A percentile compares a stretch with the other conserved stretches of the same genome.
These are phyloP conservation scores for Labeo calbasu DNA, from an alignment of 2,797 vertebrate genomes.

Conservation along the genomic window DNA sequence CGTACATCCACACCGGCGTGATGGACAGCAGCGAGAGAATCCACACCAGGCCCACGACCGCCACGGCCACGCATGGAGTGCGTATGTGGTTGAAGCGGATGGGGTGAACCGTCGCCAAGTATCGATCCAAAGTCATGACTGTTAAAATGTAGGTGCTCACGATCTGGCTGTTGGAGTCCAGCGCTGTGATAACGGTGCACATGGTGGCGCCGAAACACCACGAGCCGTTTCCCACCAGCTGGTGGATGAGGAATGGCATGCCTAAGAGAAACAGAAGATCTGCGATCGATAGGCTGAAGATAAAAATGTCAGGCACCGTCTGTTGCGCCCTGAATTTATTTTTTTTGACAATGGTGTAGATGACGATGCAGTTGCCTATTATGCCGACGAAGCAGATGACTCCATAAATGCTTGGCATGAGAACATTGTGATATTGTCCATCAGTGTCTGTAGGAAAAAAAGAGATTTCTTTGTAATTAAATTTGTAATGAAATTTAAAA, in stretches of 20 bases:
- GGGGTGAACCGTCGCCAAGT: conserved; percentile 86
- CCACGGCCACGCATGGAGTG: conserved; percentile 76
- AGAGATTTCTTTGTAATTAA: conserved; percentile 20
- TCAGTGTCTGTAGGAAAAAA: conserved; percentile 56
- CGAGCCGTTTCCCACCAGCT: conserved; percentile 84
- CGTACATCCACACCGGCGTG: conserved; percentile 86
- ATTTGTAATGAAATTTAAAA: too few relatives aligned
- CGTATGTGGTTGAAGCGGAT: conserved; percentile 84
- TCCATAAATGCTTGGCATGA: conserved; percentile 83
- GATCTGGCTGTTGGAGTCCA: conserved; percentile 89
- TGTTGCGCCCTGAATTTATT: conserved; percentile 78
- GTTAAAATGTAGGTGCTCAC: conserved; percentile 90
- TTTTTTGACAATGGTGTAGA: conserved; percentile 82
- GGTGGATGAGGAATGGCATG: conserved; percentile 90
- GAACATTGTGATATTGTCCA: conserved; percentile 70
- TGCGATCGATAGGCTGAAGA: conserved; percentile 84
- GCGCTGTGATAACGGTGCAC: conserved; percentile 85
- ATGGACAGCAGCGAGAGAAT: conserved; percentile 83
- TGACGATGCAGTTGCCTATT: conserved; percentile 78
- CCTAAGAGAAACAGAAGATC: conserved; percentile 86
- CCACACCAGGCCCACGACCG: conserved; percentile 82
- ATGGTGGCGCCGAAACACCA: conserved; percentile 85
- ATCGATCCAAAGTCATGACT: conserved; percentile 86
- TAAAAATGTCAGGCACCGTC: conserved; percentile 81
- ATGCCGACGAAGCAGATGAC: conserved; percentile 82